Evolutionary conservation across 2,888 invertebrate genomes (phyloP), one percentile per base, ranked within the genome.

Genomic region (Bhutanitis thaidina): DNA sequence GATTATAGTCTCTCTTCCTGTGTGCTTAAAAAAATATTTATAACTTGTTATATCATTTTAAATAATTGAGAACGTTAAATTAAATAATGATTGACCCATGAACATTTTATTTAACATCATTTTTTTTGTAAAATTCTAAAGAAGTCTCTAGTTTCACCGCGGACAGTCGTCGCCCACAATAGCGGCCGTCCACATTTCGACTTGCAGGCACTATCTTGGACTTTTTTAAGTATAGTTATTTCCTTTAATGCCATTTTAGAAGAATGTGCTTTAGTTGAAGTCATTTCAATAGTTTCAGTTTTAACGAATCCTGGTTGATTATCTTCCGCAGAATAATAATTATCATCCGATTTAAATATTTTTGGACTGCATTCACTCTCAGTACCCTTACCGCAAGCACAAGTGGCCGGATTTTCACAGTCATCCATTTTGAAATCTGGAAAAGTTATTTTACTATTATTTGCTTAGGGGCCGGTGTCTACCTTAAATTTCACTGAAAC

Each of bases 111-210:
- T 12, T 12, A 34, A 12, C 15, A 3, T 1, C 3, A 7, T 15
- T 7, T 9, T 12, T 41, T 13, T 36, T 45, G 40, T 44, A 70
- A 53, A 43, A 77, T 53, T 63, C 73, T 67, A 44, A 58, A 73
- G 38, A 78, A 76, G 49, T 79, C 80, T 56, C 77, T 65, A 0
- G 72, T 76, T 63, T 77, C 77, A 1, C 77, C 77, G 39, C 60
- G 68, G 1, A 29, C 49, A 7, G 77, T 77, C 0, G 77, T 77
- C 1, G 43, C 43, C 77, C 76, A 79, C 0, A 70, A 59, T 1
- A 12, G 9, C 8, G 71, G 74, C 51, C 67, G 60, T n/a, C 45
- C 50, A 53, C 69, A 71, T 9, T 40, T 14, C 1, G 44, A 29
- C 9, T 27, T 49, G 30, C 41, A 36, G 7, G 29, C 1, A n/a